Evolutionary conservation across 2,113 vertebrate genomes (phyloP).

Genomic region (Clupea harengus): DNA sequence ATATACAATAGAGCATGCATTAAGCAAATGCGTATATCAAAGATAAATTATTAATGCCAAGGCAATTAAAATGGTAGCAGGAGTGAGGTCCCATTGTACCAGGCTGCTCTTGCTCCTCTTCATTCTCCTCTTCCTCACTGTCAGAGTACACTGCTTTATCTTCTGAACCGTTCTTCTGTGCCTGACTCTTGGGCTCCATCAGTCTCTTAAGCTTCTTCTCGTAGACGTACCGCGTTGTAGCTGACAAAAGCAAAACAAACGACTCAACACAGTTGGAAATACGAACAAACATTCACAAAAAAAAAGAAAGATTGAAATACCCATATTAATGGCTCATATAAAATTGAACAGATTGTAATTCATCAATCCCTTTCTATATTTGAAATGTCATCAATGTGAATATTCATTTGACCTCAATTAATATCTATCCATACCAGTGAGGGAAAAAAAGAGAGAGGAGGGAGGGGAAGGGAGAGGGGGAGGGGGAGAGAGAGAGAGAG

Average conservation of each 20-base stretch:
- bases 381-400: neutral
- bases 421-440: neutral
- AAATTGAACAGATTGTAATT: neutral
- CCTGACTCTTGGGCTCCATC: slow-evolving; percentile 47
- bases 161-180: slow-evolving; percentile 44
- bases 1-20: neutral
- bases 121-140: slow-evolving; percentile 60
- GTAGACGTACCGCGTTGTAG: slow-evolving; percentile 77
- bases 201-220: slow-evolving; percentile 75
- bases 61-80: neutral
- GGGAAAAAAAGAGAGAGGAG: neutral
- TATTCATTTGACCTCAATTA: neutral
- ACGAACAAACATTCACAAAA: neutral
- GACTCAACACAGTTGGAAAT: neutral
- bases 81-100: neutral
- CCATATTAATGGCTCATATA: neutral
- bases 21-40: neutral
- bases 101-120: slow-evolving; percentile 16
- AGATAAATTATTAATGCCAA: neutral
- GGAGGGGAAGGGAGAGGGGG: neutral
- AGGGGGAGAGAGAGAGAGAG: neutral
- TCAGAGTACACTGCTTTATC: slow-evolving; percentile 59
- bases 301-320: neutral
- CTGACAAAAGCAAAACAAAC: slow-evolving; percentile 59
- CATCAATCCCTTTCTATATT: neutral